Base-by-base conservation (phyloP, 64 coral and sea anemone genomes). In the Pocillopora verrucosa region DNA sequence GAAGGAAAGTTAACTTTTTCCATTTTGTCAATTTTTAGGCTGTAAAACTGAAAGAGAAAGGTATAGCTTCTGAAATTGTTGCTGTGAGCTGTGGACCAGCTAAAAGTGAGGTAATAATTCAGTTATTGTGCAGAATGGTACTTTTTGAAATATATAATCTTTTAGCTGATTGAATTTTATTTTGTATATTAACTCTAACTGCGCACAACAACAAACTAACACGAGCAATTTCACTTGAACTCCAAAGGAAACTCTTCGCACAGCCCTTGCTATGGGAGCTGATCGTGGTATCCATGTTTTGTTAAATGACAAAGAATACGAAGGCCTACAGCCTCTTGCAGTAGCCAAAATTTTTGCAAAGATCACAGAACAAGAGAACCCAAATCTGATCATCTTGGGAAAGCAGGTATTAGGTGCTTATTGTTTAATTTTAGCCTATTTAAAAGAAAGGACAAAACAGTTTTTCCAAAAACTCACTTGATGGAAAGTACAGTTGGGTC, bases 51-150 rank as follows among this genome's bases (percentile, higher is more conserved):
- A 99, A 93, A 84, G 93, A 99, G 75, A 99, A 95, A 63, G 92
- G 92, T 14, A 51, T 99, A 82, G 97, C 97, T 57, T 92, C 94
- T 75, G 97, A 99, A 59, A 89, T 99, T 72, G 78, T 99, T 63
- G 97, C 97, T 84, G 76, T 99, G 1, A 99, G 97, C 72, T 99
- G 97, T 93, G 97, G 97, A 41, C 97, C 97, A 57, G 92, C 94
- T 60, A 99, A 99, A 69, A 94, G 93, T 95, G 97, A 98, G 96
- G 96, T 98, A 90, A 13, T 56, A 13, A 60, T 56, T 26, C 22
- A 0, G 25, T 57, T 45, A 80, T 30, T 19, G 1, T 22, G n/a
- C 11, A 4, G 24, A 61, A 76, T 76, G 17, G 35, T 76, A 5
- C 13, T 51, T 4, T 51, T 4, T 51, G 7, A 51, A 51, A 51